phyloP scores from a whole-genome alignment of 64 coral and sea anemone genomes.

The Porites lutea region DNA sequence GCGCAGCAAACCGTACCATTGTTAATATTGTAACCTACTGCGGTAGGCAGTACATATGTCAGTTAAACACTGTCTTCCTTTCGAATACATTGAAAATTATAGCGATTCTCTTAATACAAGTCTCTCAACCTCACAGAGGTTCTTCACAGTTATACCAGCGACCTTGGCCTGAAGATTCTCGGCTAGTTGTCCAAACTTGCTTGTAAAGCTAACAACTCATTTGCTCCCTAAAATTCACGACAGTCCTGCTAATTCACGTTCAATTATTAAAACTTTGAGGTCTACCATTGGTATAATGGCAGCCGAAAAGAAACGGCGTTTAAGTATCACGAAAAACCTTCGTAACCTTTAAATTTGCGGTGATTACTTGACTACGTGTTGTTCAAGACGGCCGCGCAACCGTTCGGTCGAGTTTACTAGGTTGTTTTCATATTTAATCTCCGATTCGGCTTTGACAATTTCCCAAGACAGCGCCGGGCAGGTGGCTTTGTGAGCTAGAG shows the following conservation, averaged over 20 bases:
- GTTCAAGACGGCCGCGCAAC: neutral
- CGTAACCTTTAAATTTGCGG: neutral
- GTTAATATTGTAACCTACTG: neutral
- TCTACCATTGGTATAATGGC: neutral
- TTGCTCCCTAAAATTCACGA: conserved; percentile 23
- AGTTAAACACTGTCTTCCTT: neutral
- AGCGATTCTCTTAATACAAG: neutral
- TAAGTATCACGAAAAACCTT: neutral
- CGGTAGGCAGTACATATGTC: neutral
- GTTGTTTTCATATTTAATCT: conserved; percentile 48
- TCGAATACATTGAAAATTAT: neutral
- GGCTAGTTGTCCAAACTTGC: neutral
- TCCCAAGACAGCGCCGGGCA: neutral
- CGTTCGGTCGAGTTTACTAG: neutral
- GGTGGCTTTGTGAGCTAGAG: conserved; percentile 13
- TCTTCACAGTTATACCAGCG: neutral
- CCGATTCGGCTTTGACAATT: conserved; percentile 25
- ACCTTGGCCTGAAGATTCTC: neutral
- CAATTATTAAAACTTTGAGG: conserved; percentile 46
- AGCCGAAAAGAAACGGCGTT: neutral
- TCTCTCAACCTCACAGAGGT: neutral
- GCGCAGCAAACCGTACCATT: conserved; percentile 33
- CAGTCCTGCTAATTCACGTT: conserved; percentile 41
- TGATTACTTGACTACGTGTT: neutral
- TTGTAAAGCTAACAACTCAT: conserved; percentile 4